Base-by-base conservation (phyloP, 1,140 invertebrate genomes). In the Meloidogyne chitwoodi region DNA sequence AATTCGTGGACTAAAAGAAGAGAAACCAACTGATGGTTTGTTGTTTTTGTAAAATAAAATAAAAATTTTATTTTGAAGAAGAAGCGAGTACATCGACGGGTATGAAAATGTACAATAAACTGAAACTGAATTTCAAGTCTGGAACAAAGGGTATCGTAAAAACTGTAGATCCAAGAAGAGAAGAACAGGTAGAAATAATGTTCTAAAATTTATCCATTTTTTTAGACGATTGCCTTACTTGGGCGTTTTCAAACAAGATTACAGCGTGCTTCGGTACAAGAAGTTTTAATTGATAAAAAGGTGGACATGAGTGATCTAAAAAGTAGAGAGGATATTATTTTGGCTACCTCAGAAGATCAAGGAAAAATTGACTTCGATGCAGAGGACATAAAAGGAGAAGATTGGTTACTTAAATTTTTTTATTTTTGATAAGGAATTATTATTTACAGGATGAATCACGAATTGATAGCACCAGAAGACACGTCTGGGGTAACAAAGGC, bases 401-500 rank as follows among this genome's bases (percentile, higher is more conserved):
- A 88, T 11, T 89, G 88, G 86, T 48, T 22, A 34, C 24, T 88
- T 77, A 77, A 73, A 62, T 27, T 27, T 72, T 26, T 44, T 63
- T 41, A 27, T 0, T 72, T 70, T 12, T 74, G 29, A 26, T 22
- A 19, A 27, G 67, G 41, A 64, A 26, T 62, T 79, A 74, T 80
- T 78, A n/a, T 65, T 88, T 88, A n/a, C 80, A 92, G 92, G 94
- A 89, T 96, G 86, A 89, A 90, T 5, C 93, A 95, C 85, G 91
- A 90, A 48, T 89, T 98, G 56, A 72, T 85, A 34, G 85, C 85
- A 14, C 89, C 91, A 16, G 94, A 93, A 86, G 92, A 93, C 78
- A 91, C 92, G 12, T 90, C 91, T 76, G 89, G 88, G 0, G 91
- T 92, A 0, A 91, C 93, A 22, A 89, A 95, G 70, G 96, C 96